Percentiles rank a stretch among this genome's conserved stretches.
Evolutionary conservation across 1,140 invertebrate species (phyloP).

Genomic region (Oryctes rhinoceros): DNA sequence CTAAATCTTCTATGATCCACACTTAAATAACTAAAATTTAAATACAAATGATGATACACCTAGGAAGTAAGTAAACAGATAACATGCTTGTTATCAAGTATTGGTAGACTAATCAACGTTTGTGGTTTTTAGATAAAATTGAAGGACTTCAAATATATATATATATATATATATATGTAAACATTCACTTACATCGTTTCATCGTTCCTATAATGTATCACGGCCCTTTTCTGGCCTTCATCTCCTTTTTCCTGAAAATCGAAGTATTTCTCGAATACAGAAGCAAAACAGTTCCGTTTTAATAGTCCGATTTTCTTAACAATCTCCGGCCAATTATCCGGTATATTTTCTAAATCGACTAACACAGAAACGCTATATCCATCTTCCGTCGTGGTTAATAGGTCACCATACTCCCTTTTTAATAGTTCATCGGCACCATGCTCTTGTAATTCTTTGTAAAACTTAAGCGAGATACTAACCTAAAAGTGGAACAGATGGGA

Average conservation of each 20-base stretch:
- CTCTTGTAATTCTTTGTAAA: slow-evolving; percentile 97
- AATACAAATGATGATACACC: slow-evolving; percentile 13
- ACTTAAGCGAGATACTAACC: slow-evolving; percentile 98
- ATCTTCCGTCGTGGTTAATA: slow-evolving; percentile 84
- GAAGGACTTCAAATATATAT: neutral
- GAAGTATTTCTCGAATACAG: slow-evolving; percentile 99
- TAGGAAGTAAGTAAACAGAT: neutral
- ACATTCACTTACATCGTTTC: slow-evolving; percentile 90
- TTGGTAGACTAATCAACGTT: neutral
- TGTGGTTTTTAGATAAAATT: neutral
- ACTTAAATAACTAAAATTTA: too few species aligned
- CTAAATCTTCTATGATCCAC: too few species aligned
- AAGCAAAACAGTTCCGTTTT: slow-evolving; percentile 99
- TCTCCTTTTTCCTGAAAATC: slow-evolving; percentile 94
- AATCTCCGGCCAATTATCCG: slow-evolving; percentile 85
- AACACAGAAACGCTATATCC: slow-evolving; percentile 96
- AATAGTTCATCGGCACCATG: slow-evolving; percentile 97
- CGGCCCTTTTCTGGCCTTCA: slow-evolving; percentile 91
- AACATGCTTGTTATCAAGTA: neutral
- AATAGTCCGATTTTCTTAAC: slow-evolving; percentile 93
- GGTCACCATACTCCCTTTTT: slow-evolving; percentile 88
- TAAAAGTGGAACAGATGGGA: slow-evolving; percentile 61
- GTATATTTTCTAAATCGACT: slow-evolving; percentile 93
- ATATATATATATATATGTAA: too few species aligned
- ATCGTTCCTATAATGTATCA: slow-evolving; percentile 98